Evolutionary conservation across 2,888 invertebrate genomes (phyloP).

Genomic region (Polydrusus pterygomalis): DNA sequence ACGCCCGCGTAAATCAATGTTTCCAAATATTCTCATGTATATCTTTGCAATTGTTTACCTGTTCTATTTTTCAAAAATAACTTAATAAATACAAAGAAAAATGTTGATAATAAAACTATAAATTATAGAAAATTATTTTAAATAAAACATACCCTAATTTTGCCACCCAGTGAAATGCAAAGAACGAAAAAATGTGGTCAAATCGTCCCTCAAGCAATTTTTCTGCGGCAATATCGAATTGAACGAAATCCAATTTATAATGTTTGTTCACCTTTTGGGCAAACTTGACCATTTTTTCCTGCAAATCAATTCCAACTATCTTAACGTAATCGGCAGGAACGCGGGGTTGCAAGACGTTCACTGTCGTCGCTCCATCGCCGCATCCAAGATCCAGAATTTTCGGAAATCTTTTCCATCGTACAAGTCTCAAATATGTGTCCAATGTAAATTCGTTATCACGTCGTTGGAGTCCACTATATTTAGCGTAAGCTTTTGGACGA

Average conservation of each 20-base stretch:
- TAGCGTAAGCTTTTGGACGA: constrained; percentile 1
- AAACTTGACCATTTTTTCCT: constrained; percentile 81
- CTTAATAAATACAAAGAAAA: too few relatives aligned
- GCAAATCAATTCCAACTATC: constrained; percentile 81
- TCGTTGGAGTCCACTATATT: not conserved
- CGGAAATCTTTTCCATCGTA: constrained; percentile 9
- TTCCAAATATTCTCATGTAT: too few relatives aligned
- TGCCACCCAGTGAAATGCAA: not conserved
- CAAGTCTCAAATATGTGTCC: constrained; percentile 4
- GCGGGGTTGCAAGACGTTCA: constrained; percentile 77
- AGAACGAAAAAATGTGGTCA: constrained; percentile 8
- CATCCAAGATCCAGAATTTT: constrained; percentile 76
- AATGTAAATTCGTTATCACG: constrained; percentile 14
- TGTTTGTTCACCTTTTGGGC: constrained; percentile 71
- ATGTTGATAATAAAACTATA: too few relatives aligned
- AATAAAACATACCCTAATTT: constrained; percentile 3
- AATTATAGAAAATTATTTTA: too few relatives aligned
- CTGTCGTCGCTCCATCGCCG: constrained; percentile 81
- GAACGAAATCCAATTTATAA: not conserved
- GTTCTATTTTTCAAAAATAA: too few relatives aligned
- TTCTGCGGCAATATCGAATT: not conserved
- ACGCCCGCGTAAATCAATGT: too few relatives aligned
- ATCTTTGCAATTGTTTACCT: too few relatives aligned
- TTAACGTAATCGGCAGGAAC: constrained; percentile 74
- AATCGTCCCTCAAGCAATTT: not conserved